These are phyloP conservation scores for Panthera tigris DNA, from an alignment of 2,113 vertebrate species.

Conservation along the genomic window DNA sequence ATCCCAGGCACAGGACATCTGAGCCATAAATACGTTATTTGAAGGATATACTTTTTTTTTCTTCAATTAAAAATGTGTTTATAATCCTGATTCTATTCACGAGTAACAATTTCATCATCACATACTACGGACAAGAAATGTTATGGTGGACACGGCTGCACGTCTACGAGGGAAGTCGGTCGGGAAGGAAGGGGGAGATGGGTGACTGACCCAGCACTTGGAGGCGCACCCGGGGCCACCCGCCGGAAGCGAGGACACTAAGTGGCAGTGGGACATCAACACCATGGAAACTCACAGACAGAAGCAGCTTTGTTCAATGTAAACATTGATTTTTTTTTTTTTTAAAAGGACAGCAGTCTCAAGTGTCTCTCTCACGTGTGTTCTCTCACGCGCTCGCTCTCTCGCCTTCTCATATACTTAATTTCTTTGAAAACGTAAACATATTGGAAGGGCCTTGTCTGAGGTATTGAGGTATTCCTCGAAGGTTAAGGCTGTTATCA, in stretches of 20 bases:
- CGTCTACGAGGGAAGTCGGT: constrained; percentile 80
- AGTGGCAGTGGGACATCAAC: constrained; percentile 88
- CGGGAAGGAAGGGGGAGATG: constrained; percentile 40
- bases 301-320: constrained; percentile 96
- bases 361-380: constrained; percentile 70
- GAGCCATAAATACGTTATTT: constrained; percentile 90
- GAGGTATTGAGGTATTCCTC: constrained; percentile 95
- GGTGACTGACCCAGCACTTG: constrained; percentile 73
- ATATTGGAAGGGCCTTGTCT: constrained; percentile 97
- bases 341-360: constrained; percentile 88
- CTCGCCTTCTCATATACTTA: constrained; percentile 85
- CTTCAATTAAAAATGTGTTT: constrained; percentile 91
- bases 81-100: constrained; percentile 92
- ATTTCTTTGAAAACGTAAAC: constrained; percentile 99
- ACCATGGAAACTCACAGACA: constrained; percentile 93
- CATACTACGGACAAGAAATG: constrained; percentile 87
- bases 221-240: constrained; percentile 88
- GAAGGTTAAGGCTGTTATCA: constrained; percentile 94
- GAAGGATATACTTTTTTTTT: constrained; percentile 89
- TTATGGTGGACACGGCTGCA: constrained; percentile 88
- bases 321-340: constrained; percentile 87
- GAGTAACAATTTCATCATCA: constrained; percentile 89
- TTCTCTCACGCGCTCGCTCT: constrained; percentile 78
- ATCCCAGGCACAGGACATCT: constrained; percentile 91
- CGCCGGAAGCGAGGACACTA: constrained; percentile 86